phyloP scores from a whole-genome alignment of 2,888 invertebrate species.

The Parnassius orleans region DNA sequence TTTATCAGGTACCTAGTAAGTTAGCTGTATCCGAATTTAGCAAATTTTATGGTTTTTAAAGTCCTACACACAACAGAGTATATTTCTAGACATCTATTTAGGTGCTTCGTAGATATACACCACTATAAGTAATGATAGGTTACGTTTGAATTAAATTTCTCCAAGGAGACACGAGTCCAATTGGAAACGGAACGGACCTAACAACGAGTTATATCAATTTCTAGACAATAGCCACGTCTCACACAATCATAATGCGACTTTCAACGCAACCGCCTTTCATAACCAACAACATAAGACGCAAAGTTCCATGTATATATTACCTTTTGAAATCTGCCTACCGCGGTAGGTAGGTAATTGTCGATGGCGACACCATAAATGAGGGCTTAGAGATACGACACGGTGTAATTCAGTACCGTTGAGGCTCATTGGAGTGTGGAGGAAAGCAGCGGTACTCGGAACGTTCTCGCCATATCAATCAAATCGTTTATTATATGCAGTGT shows the following conservation, averaged over 20 bases:
- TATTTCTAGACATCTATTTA: too few relatives aligned
- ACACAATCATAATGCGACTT: conserved; percentile 27
- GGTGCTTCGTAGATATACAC: too few relatives aligned
- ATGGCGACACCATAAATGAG: conserved; percentile 72
- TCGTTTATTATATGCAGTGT: conserved; percentile 62
- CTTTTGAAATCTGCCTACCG: conserved; percentile 32
- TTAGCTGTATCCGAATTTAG: conserved; percentile 16
- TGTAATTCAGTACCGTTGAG: conserved; percentile 75
- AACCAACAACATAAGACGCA: conserved; percentile 21
- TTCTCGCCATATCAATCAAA: conserved; percentile 76
- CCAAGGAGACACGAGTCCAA: conserved; percentile 41
- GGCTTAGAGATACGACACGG: conserved; percentile 65
- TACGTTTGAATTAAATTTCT: conserved; percentile 56
- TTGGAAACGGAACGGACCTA: conserved; percentile 47
- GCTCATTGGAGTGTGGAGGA: conserved; percentile 74
- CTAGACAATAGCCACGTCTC: conserved; percentile 52
- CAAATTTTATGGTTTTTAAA: too few relatives aligned
- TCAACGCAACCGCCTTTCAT: conserved; percentile 30
- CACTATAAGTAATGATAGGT: conserved; percentile 25
- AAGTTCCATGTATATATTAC: conserved; percentile 12
- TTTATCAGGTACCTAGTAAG: too few relatives aligned
- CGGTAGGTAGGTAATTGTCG: conserved; percentile 53
- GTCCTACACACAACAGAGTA: too few relatives aligned
- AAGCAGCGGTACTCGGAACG: conserved; percentile 72
- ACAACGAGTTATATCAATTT: conserved; percentile 58